Base-by-base conservation (phyloP, 2,888 invertebrate genomes). In the Belgica antarctica region DNA sequence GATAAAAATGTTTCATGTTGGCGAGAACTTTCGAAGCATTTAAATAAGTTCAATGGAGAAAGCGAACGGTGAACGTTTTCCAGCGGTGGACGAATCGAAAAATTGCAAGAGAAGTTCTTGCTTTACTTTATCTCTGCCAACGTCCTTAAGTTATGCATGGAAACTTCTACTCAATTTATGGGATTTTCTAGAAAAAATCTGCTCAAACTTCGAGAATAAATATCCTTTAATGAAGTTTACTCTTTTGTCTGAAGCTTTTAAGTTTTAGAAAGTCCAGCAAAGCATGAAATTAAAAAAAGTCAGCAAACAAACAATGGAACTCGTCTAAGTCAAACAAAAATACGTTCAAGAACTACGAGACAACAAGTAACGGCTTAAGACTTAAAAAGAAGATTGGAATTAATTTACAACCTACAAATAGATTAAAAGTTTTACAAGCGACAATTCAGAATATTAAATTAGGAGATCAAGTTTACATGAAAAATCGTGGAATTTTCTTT, bases 231-330 rank as follows among this genome's bases (percentile, higher is more conserved):
- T 19, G 2, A 3, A 4, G 22, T 52, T 22, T 19, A 52, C 17
- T 52, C 52, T 12, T 52, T 52, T 52, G 52, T 52, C n/a, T 52
- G 17, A 52, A 19, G 22, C 22, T 22, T 10, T 7, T 52, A 7
- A 52, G 22, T 52, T 12, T n/a, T 52, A 3, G 5, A 52, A 52
- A 52, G 19, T 52, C 52, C 22, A 52, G 8, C 52, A n/a, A 52
- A 52, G 19, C 52, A 22, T 52, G 52, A 52, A 52, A 52, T 52
- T 52, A 22, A 52, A 41, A 41, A 41, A n/a, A n/a, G n/a, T n/a
- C n/a, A n/a, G n/a, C n/a, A n/a, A n/a, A n/a, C n/a, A n/a, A n/a
- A n/a, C n/a, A n/a, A n/a, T n/a, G n/a, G n/a, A n/a, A n/a, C n/a
- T n/a, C n/a, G n/a, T n/a, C n/a, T n/a, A n/a, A n/a, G n/a, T n/a